Conservation (phyloP, 2,888 invertebrate species). For the Nephrocerus scutellatus region DNA sequence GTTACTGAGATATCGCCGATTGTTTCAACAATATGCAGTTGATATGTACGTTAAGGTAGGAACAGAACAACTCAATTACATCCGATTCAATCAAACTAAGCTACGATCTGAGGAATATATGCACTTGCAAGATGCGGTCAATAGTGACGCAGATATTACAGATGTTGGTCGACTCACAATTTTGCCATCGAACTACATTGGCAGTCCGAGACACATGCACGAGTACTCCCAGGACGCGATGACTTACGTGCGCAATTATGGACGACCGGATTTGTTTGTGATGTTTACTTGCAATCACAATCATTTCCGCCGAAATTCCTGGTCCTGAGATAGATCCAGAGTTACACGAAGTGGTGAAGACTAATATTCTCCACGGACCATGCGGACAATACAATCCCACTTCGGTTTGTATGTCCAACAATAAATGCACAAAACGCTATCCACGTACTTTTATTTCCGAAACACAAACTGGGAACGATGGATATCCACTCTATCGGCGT, state of each 20-base stretch:
- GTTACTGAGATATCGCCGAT: slow-evolving; percentile 8
- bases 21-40: slow-evolving; percentile 8
- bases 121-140: no score
- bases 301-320: slow-evolving; percentile 22
- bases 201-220: not conserved
- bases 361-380: slow-evolving; percentile 35
- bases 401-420: slow-evolving; percentile 39
- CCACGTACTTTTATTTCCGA: slow-evolving; percentile 21
- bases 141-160: slow-evolving; percentile 8
- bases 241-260: not conserved
- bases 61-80: slow-evolving; percentile 3
- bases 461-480: slow-evolving; percentile 30
- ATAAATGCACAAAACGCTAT: slow-evolving; percentile 31
- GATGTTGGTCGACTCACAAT: slow-evolving; percentile 13
- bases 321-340: slow-evolving; percentile 27
- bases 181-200: slow-evolving; percentile 7
- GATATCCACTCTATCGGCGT: slow-evolving; percentile 32
- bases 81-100: not conserved
- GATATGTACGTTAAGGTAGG: slow-evolving; percentile 11
- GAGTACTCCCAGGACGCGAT: not conserved
- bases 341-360: slow-evolving; percentile 25
- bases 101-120: slow-evolving; percentile 5
- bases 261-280: slow-evolving; percentile 2
- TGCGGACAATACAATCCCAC: slow-evolving; percentile 30
- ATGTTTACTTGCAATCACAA: slow-evolving; percentile 2